Percentiles rank a stretch among this genome's conserved stretches.
These are phyloP conservation scores for Oryzias woworae DNA, from an alignment of 2,113 vertebrate genomes.

Conservation along the genomic window DNA sequence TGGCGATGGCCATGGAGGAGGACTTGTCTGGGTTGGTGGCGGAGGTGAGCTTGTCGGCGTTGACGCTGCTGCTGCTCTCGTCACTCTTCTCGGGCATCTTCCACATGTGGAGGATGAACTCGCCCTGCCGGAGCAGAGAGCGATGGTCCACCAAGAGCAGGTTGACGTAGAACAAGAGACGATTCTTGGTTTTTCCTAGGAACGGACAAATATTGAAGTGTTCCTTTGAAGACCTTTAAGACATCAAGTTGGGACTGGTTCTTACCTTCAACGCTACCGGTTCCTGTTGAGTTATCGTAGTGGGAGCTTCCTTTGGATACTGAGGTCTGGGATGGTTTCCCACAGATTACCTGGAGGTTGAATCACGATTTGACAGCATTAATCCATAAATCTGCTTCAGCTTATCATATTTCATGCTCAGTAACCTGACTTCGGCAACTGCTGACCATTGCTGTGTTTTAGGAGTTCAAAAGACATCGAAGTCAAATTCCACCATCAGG, in stretches of 20 bases:
- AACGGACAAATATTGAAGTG: not conserved
- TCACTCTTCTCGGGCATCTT: conserved; percentile 93
- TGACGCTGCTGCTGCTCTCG: conserved; percentile 90
- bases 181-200: conserved; percentile 83
- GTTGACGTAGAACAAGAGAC: conserved; percentile 96
- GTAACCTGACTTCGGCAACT: too few relatives aligned
- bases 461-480: too few relatives aligned
- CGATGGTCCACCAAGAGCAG: conserved; percentile 93
- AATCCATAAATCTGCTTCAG: not conserved
- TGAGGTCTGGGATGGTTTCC: conserved; percentile 80
- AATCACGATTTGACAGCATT: not conserved
- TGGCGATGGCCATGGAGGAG: conserved; percentile 90
- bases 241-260: not conserved
- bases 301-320: conserved; percentile 72
- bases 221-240: conserved; percentile 41
- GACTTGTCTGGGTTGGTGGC: conserved; percentile 97
- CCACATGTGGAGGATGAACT: conserved; percentile 98
- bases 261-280: conserved; percentile 73
- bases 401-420: too few relatives aligned
- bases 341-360: conserved; percentile 81
- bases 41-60: conserved; percentile 95
- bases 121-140: conserved; percentile 90
- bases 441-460: too few relatives aligned
- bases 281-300: conserved; percentile 72
- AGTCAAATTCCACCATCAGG: too few relatives aligned